Base-by-base conservation (phyloP, 1,140 invertebrate genomes). In the Orius laevigatus region DNA sequence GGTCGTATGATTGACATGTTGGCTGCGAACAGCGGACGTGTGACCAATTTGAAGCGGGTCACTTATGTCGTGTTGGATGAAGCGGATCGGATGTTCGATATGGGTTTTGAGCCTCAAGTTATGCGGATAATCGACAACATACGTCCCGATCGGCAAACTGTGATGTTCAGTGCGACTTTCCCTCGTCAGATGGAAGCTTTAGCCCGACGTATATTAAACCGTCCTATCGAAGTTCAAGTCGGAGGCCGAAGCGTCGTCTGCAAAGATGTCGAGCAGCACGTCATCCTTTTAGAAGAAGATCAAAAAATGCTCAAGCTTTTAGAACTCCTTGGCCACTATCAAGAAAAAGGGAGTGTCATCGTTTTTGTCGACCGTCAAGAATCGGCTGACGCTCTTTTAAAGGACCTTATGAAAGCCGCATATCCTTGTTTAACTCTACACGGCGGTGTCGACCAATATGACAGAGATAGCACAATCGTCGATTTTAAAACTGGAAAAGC, bases 1-100 rank as follows among this genome's bases (percentile, higher is more conserved):
- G 96, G 96, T 0, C 73, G 96, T 53, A 98, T 99, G 95, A 99
- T 99, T 59, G 96, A 99, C 63, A 98, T 99, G 93, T 65, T 99
- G 45, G 90, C 93, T 0, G 95, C 94, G 3, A 99, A 99, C 63
- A 90, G 82, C 49, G 75, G 76, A 0, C 75, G 90, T 53, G 95
- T 98, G 0, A 99, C 96, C 0, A 99, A 99, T 71, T 67, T 98
- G 33, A 70, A 85, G 18, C 67, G 96, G 32, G 90, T 94, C 20
- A 98, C 94, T 0, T 99, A 98, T 63, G 78, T 98, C 31, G 95
- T 99, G 0, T 65, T 99, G 2, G 96, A 99, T 66, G 96, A 99
- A 67, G 96, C 96, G 1, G 96, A 99, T 66, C 70, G 96, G 32
- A 98, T 98, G 95, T 99, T 99, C 62, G 96, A 99, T 62, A 97